These are phyloP conservation scores for Heterocephalus glaber DNA, from an alignment of 2,113 vertebrate genomes.

Conservation along the genomic window DNA sequence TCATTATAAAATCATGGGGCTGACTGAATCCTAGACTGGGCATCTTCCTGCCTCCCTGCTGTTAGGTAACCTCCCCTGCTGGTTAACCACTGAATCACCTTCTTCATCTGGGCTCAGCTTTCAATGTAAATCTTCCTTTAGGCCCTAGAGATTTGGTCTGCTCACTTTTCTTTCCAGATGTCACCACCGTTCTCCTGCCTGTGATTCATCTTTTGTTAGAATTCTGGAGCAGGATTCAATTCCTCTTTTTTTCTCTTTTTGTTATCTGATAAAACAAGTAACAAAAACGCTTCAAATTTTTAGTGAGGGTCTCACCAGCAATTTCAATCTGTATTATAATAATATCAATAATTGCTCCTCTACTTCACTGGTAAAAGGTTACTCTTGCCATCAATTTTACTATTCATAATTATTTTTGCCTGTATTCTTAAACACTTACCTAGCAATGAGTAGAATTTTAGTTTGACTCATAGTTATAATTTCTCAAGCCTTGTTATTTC, in stretches of 20 bases:
- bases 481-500: background rate
- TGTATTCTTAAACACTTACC: background rate
- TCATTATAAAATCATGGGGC: background rate
- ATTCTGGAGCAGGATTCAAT: background rate
- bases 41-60: background rate
- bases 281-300: background rate
- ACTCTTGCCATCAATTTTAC: background rate
- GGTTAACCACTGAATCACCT: background rate
- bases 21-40: background rate
- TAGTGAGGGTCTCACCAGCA: background rate
- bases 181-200: background rate
- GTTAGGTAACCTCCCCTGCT: background rate
- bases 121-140: background rate
- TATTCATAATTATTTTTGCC: constrained; percentile 28
- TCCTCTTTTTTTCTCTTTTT: background rate
- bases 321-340: background rate
- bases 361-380: background rate
- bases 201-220: background rate
- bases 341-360: background rate
- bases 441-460: constrained; percentile 1
- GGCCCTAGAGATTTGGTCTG: background rate
- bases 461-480: background rate
- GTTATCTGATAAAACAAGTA: background rate
- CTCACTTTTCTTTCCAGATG: constrained; percentile 5
- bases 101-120: constrained; percentile 22